Base-by-base conservation (phyloP, 23 tunicate species). In the Halocynthia aurantium region DNA sequence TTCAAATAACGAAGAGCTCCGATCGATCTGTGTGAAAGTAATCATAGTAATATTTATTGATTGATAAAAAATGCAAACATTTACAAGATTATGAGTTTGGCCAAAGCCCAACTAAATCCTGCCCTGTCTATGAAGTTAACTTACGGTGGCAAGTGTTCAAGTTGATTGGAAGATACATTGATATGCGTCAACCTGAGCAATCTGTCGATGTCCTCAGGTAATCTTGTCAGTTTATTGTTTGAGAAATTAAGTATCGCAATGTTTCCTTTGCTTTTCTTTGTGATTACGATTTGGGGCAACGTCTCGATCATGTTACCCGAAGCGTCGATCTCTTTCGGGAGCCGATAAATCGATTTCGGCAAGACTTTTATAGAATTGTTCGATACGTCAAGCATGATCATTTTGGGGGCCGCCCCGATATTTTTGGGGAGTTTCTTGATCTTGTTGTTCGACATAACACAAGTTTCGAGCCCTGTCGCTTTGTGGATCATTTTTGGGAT, bases 321-420 rank as follows among this genome's bases (percentile, higher is more conserved):
- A 15, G 78, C 93, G 69, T 96, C 86, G 57, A 96, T 62, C 0
- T 88, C 70, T 17, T 86, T 83, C 22, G 88, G 96, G 22, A 96
- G 77, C 5, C 81, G 74, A 81, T 96, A 96, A 19, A 96, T 85
- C 57, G 99, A 89, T 52, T 82, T 88, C 11, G 99, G 99, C n/a
- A 96, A 71, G 22, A 73, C 83, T 54, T 80, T 89, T 52, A 96
- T 86, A 5, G 81, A 61, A 71, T 96, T 96, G 44, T 89, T 54
- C 21, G 99, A 96, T 6, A 96, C 96, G 67, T 96, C 79, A 12
- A 96, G 66, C 55, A 78, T 18, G 12, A 82, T 82, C 88, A 89
- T 83, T 22, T 83, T 82, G 12, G 96, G 85, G 13, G 83, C 31
- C 52, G 87, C 84, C 6, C 99, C 99, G 75, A 96, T 89, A 54